Conservation (phyloP, 1,140 invertebrate genomes). For the Pseudomyrmex concolor region DNA sequence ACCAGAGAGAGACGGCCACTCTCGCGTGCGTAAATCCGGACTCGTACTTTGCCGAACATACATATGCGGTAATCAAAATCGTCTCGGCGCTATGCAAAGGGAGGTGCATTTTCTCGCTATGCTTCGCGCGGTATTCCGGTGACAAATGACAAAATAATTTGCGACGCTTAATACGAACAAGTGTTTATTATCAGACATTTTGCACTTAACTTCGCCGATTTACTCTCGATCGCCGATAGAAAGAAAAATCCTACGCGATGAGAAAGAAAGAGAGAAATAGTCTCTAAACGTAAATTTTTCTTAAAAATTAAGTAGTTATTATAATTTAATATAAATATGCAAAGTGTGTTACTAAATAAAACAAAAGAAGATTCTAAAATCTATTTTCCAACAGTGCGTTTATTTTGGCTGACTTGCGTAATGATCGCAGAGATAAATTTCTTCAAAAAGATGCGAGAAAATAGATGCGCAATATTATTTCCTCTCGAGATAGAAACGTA, state of each 20-base stretch:
- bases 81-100: conserved; percentile 31
- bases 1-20: conserved; percentile 24
- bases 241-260: too few relatives aligned
- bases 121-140: conserved; percentile 27
- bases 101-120: conserved; percentile 26
- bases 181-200: conserved; percentile 18
- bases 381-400: background rate
- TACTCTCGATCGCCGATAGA: background rate
- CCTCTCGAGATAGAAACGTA: background rate
- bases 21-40: conserved; percentile 51
- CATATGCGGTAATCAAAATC: conserved; percentile 50
- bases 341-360: too few relatives aligned
- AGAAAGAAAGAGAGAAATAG: too few relatives aligned
- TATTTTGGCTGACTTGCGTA: background rate
- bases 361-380: background rate
- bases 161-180: background rate
- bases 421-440: conserved; percentile 19
- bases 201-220: too few relatives aligned
- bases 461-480: background rate
- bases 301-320: too few relatives aligned
- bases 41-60: conserved; percentile 37
- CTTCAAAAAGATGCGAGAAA: background rate
- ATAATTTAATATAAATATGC: too few relatives aligned
- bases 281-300: too few relatives aligned
- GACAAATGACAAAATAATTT: background rate